Percentiles rank a stretch among this genome's conserved stretches.
Conservation (phyloP, 1,140 invertebrate genomes). For the Platyura marginata region DNA sequence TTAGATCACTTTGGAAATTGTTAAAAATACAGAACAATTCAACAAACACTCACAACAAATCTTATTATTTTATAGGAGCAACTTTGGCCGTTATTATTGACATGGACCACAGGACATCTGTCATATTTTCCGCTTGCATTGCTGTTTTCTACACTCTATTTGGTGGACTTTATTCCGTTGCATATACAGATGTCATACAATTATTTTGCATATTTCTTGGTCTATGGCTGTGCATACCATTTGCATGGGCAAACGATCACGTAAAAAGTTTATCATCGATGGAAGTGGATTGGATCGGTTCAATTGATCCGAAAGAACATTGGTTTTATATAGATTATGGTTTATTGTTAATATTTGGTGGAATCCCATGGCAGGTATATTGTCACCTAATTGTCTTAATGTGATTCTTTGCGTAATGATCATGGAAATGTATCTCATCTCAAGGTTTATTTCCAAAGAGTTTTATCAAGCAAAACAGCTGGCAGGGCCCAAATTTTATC, state of each 20-base stretch:
- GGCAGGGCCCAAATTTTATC: constrained; percentile 81
- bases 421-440: too few species aligned
- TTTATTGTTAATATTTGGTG: constrained; percentile 84
- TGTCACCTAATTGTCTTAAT: too few species aligned
- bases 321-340: constrained; percentile 83
- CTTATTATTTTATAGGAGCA: constrained; percentile 51
- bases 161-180: constrained; percentile 93
- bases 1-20: too few species aligned
- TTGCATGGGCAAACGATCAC: constrained; percentile 72
- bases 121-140: constrained; percentile 88
- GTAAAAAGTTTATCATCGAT: constrained; percentile 59
- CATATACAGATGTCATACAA: constrained; percentile 97
- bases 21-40: too few species aligned
- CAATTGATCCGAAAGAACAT: constrained; percentile 47
- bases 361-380: constrained; percentile 90
- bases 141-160: constrained; percentile 96
- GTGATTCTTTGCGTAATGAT: too few species aligned
- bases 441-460: constrained; percentile 94
- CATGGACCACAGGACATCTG: constrained; percentile 79
- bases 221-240: constrained; percentile 95
- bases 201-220: constrained; percentile 97
- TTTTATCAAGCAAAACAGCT: constrained; percentile 88
- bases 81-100: constrained; percentile 93
- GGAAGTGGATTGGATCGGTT: constrained; percentile 82
- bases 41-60: too few species aligned